These are phyloP conservation scores for Plagodis pulveraria DNA, from an alignment of 2,888 invertebrate species.

Conservation along the genomic window DNA sequence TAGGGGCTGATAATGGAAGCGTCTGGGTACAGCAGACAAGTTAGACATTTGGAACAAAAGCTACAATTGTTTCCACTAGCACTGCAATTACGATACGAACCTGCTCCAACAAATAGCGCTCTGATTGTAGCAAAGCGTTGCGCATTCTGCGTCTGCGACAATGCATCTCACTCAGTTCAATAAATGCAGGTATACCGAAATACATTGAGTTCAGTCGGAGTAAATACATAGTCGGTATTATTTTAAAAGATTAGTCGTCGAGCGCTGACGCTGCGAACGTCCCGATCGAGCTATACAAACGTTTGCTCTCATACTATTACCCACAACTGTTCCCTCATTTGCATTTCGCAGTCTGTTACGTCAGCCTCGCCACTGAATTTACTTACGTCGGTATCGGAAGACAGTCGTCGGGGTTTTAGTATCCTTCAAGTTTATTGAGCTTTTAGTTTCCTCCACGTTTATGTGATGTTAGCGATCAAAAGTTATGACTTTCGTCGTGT, in stretches of 20 bases:
- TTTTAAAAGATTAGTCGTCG: slow-evolving; percentile 62
- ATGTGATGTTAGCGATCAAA: slow-evolving; percentile 14
- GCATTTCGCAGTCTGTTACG: slow-evolving; percentile 61
- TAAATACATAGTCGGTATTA: slow-evolving; percentile 51
- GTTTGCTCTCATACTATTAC: slow-evolving; percentile 56
- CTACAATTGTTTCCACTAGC: slow-evolving; percentile 13
- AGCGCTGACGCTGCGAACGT: slow-evolving; percentile 39
- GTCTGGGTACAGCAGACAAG: too few species aligned
- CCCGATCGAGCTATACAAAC: slow-evolving; percentile 48
- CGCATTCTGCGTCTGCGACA: slow-evolving; percentile 30
- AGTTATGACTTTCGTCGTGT: slow-evolving; percentile 15
- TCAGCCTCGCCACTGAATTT: slow-evolving; percentile 52
- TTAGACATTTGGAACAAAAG: slow-evolving; percentile 4
- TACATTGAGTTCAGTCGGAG: slow-evolving; percentile 19
- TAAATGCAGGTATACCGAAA: slow-evolving; percentile 26
- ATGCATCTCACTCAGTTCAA: slow-evolving; percentile 31
- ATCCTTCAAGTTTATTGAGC: slow-evolving; percentile 28
- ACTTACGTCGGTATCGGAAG: slow-evolving; percentile 38
- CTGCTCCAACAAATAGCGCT: slow-evolving; percentile 28
- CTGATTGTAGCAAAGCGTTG: slow-evolving; percentile 35
- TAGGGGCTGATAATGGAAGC: too few species aligned
- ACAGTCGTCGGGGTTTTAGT: slow-evolving; percentile 24
- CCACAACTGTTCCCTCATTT: slow-evolving; percentile 64
- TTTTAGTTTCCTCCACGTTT: slow-evolving; percentile 23
- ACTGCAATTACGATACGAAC: slow-evolving; percentile 28